Evolutionary conservation across 2,113 vertebrate genomes (phyloP).

Genomic region (Tenebrosternarchus preto): DNA sequence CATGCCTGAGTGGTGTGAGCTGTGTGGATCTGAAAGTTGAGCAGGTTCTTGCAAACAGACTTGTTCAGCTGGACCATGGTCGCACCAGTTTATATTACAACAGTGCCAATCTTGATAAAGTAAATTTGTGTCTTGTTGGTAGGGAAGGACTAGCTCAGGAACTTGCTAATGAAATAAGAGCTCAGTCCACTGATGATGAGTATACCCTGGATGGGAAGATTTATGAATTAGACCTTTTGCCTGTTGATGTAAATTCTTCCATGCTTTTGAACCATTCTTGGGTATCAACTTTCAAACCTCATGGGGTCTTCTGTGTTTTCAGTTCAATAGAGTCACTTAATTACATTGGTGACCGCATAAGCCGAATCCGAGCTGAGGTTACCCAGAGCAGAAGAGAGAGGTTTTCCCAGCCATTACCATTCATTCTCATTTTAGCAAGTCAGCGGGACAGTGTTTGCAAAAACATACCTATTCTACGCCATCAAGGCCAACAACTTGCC

Average conservation of each 20-base stretch:
- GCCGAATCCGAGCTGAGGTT: constrained; percentile 91
- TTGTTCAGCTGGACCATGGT: constrained; percentile 88
- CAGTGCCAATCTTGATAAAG: constrained; percentile 92
- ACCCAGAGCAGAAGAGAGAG: constrained; percentile 88
- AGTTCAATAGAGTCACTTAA: constrained; percentile 95
- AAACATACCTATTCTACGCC: constrained; percentile 93
- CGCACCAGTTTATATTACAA: constrained; percentile 90
- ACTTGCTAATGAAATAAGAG: constrained; percentile 94
- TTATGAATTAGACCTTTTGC: constrained; percentile 93
- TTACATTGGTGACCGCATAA: constrained; percentile 93
- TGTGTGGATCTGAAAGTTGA: constrained; percentile 97
- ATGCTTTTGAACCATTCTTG: constrained; percentile 90
- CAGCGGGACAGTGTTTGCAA: constrained; percentile 91
- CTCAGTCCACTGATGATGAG: constrained; percentile 96
- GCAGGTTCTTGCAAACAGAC: constrained; percentile 89
- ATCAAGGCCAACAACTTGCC: constrained; percentile 96
- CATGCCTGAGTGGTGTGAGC: constrained; percentile 93
- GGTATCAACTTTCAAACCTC: constrained; percentile 91
- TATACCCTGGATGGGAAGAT: constrained; percentile 98
- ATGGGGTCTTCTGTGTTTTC: constrained; percentile 97
- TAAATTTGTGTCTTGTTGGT: constrained; percentile 95
- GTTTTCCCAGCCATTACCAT: constrained; percentile 87
- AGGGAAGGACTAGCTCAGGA: constrained; percentile 96
- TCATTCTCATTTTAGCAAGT: constrained; percentile 94
- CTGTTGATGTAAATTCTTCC: constrained; percentile 91